Percentiles rank a stretch among this genome's conserved stretches.
phyloP scores from a whole-genome alignment of 37 sponge, comb jelly and placozoan genomes.

The Agelas oroides region DNA sequence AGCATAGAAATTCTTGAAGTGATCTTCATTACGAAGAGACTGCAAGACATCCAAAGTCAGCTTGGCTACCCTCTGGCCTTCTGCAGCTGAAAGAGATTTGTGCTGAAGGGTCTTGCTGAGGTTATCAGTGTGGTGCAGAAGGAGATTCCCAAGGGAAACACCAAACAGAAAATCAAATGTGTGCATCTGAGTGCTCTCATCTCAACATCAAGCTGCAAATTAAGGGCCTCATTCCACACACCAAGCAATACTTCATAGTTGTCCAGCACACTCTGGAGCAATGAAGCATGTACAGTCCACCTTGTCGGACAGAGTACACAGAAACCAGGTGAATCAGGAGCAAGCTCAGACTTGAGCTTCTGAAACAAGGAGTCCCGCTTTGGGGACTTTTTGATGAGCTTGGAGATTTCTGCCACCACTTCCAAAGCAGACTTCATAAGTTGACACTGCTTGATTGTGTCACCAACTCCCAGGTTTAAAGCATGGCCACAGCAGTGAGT shows the following conservation, averaged over 20 bases:
- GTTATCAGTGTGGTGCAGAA: slow-evolving; percentile 49
- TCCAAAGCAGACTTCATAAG: slow-evolving; percentile 21
- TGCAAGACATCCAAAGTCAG: slow-evolving; percentile 27
- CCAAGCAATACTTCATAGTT: slow-evolving; percentile 30
- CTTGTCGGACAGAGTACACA: slow-evolving; percentile 52
- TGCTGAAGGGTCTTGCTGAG: slow-evolving; percentile 57
- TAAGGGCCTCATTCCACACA: slow-evolving; percentile 46
- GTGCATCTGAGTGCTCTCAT: slow-evolving; percentile 47
- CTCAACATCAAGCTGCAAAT: slow-evolving; percentile 15
- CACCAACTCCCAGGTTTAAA: slow-evolving; percentile 9
- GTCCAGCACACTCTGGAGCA: slow-evolving; percentile 37
- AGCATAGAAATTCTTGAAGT: slow-evolving; percentile 14
- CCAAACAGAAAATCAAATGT: slow-evolving; percentile 60
- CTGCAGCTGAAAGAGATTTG: slow-evolving; percentile 39
- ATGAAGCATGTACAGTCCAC: slow-evolving; percentile 47
- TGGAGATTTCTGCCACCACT: slow-evolving; percentile 2
- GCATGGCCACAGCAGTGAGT: slow-evolving; percentile 30
- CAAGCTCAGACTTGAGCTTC: slow-evolving; percentile 43
- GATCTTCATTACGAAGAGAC: slow-evolving; percentile 31
- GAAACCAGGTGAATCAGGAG: slow-evolving; percentile 42
- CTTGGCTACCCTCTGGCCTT: slow-evolving; percentile 40
- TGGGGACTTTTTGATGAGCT: slow-evolving; percentile 39
- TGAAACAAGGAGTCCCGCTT: slow-evolving; percentile 25
- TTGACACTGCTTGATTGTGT: background rate
- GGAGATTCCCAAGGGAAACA: background rate